Evolutionary conservation across 2,888 invertebrate species (phyloP).

Genomic region (Cataglyphis albicans): DNA sequence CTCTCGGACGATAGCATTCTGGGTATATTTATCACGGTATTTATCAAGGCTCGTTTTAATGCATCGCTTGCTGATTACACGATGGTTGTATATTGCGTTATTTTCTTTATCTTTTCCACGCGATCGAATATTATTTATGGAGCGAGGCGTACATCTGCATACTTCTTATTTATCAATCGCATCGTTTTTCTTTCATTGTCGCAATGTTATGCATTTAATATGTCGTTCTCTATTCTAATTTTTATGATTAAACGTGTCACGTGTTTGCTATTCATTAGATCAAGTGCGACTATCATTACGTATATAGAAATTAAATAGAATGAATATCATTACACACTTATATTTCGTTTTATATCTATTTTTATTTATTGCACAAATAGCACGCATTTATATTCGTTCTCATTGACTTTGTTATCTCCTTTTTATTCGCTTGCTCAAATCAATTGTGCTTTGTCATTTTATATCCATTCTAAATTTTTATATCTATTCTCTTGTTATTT

Average conservation of each 20-base stretch:
- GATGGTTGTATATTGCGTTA: background rate
- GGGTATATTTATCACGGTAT: conserved; percentile 15
- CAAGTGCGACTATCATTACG: background rate
- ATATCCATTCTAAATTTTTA: background rate
- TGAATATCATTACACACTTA: background rate
- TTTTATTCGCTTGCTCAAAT: conserved; percentile 47
- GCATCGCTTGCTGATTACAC: conserved; percentile 14
- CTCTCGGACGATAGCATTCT: background rate
- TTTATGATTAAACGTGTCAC: conserved; percentile 7
- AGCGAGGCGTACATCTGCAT: conserved; percentile 2
- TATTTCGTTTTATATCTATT: conserved; percentile 18
- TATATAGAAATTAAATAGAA: background rate
- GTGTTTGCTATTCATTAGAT: conserved; percentile 9
- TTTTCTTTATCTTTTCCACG: conserved; percentile 30
- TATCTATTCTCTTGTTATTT: conserved; percentile 25
- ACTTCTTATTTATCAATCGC: conserved; percentile 32
- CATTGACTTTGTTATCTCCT: conserved; percentile 17
- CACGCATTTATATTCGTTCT: background rate
- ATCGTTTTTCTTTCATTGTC: background rate
- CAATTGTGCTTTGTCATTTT: conserved; percentile 26
- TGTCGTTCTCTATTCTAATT: conserved; percentile 6
- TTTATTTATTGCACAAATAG: background rate
- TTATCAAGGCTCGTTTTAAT: conserved; percentile 26
- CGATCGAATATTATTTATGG: conserved; percentile 44
- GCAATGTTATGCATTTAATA: background rate